Base-by-base conservation (phyloP, 2,888 invertebrate species). In the Synergus itoensis region DNA sequence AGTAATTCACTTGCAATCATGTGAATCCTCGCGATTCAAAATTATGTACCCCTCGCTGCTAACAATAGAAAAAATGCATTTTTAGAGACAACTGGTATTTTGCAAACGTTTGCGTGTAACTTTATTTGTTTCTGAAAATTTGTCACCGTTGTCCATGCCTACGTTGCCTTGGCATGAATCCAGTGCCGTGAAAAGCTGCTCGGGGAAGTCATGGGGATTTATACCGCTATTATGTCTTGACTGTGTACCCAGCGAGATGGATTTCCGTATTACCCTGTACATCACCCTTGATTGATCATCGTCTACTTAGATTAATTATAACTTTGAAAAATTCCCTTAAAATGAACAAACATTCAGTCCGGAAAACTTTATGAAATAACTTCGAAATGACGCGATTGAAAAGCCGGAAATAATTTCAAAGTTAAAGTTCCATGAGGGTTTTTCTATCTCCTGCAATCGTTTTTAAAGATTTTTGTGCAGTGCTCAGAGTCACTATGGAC, bases 211-310 rank as follows among this genome's bases (percentile, higher is more conserved):
- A 81, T 82, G 81, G 83, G 82, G 87, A 89, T 88, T 89, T 89
- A 88, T 87, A 84, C 84, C 77, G 84, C 87, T 84, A 87, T 87
- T 88, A 88, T 87, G 88, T 86, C 87, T 82, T 82, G 78, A 84
- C 80, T 84, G 78, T 81, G 69, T 78, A 81, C 76, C 18, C 7
- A 73, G 53, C 18, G 73, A 40, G 73, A 53, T 73, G 40, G 73
- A 57, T 73, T 73, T 73, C n/a, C 73, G 40, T 73, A 73, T 73
- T 73, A 53, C 11, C 73, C 40, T 53, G 16, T 48, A 53, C 73
- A 73, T 53, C n/a, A 28, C 5, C 48, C 28, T n/a, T 73, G 73
- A 57, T 73, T 73, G 73, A 73, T 53, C 18, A 53, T 57, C 53
- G 53, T 57, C 53, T 73, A 18, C 67, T 45, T 28, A 41, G 18